A percentile compares a stretch with the other conserved stretches of the same genome.
phyloP scores from a whole-genome alignment of 2,888 invertebrate genomes.

The Hypomecis punctinalis region DNA sequence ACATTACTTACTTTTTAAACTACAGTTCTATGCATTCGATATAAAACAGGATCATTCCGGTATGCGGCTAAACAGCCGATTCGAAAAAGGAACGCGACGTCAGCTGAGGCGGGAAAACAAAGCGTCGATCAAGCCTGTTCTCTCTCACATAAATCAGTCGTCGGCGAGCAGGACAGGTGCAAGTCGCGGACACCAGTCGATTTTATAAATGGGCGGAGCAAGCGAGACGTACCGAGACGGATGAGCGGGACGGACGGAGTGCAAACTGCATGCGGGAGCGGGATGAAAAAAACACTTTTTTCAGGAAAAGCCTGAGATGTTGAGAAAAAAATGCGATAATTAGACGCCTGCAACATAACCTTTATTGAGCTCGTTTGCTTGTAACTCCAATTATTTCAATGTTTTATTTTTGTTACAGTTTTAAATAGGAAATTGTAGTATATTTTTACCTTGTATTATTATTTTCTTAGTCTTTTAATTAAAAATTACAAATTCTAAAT shows the following conservation, averaged over 20 bases:
- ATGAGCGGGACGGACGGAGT: conserved; percentile 82
- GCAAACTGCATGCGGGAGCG: conserved; percentile 76
- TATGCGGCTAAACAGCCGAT: conserved; percentile 50
- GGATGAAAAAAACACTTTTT: conserved; percentile 63
- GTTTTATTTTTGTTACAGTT: too few relatives aligned
- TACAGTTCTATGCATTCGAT: too few relatives aligned
- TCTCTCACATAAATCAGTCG: conserved; percentile 84
- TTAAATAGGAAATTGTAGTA: too few relatives aligned
- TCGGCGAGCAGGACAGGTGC: conserved; percentile 83
- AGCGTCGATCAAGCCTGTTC: conserved; percentile 83
- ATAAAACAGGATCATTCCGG: not conserved
- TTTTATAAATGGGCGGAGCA: conserved; percentile 84
- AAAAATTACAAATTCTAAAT: too few relatives aligned
- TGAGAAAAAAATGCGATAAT: conserved; percentile 71
- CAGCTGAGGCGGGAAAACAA: conserved; percentile 78
- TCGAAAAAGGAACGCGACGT: conserved; percentile 62
- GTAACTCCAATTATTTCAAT: conserved; percentile 36
- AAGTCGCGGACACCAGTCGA: conserved; percentile 78
- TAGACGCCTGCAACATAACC: conserved; percentile 54
- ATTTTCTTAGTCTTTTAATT: too few relatives aligned
- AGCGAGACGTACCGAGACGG: conserved; percentile 80
- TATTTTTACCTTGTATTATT: too few relatives aligned
- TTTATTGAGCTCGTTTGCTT: conserved; percentile 52
- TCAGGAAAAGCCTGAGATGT: conserved; percentile 75
- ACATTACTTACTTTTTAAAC: too few relatives aligned